Conservation (phyloP, 2,797 vertebrate species). For the Cossypha heuglini region DNA sequence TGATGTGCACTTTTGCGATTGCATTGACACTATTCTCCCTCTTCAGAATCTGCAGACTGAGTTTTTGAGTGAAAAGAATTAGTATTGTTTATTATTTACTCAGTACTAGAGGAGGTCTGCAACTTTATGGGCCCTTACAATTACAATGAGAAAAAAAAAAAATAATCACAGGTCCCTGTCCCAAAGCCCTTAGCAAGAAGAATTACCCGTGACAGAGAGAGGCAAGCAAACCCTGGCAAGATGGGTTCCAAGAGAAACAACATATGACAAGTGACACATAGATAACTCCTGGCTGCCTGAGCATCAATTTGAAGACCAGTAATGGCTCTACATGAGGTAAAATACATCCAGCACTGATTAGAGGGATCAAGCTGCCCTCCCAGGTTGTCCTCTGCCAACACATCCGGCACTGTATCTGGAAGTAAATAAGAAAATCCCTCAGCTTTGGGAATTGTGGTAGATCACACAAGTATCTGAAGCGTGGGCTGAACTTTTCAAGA, state of each 20-base stretch:
- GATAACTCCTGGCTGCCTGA: neutral
- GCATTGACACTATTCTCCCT: slow-evolving; percentile 22
- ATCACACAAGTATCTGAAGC: neutral
- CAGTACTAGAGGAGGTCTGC: neutral
- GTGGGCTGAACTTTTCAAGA: slow-evolving; percentile 28
- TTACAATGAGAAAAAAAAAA: neutral
- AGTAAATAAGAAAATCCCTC: neutral
- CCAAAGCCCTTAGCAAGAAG: neutral
- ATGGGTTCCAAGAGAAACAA: neutral
- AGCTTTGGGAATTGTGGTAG: neutral
- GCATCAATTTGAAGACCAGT: neutral
- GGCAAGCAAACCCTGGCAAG: neutral
- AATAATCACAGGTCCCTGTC: neutral
- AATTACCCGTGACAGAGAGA: neutral
- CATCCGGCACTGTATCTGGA: neutral
- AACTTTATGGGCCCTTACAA: neutral
- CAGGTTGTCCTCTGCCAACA: neutral
- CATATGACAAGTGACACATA: neutral
- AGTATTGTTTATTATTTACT: slow-evolving; percentile 2
- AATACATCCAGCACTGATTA: neutral
- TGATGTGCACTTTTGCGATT: slow-evolving; percentile 50
- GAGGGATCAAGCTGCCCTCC: neutral
- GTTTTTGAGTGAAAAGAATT: slow-evolving; percentile 30
- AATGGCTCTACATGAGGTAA: neutral
- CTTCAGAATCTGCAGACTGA: slow-evolving; percentile 31